Evolutionary conservation across 2,888 invertebrate species (phyloP), one percentile per base, ranked within the genome.

Genomic region (Amphipyra berbera): DNA sequence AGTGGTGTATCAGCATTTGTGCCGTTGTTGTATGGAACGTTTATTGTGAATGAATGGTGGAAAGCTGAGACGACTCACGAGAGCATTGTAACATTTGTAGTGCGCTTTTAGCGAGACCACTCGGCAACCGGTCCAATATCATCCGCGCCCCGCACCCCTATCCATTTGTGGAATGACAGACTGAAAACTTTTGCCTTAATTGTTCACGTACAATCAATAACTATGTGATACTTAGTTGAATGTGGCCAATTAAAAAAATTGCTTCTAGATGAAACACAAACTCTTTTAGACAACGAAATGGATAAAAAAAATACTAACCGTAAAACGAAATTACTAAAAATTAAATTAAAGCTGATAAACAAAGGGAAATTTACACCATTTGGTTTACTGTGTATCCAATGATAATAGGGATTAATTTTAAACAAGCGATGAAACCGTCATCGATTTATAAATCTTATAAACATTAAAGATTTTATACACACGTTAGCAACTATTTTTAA

Each of bases 151-250:
- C 56, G 63, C 78, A 82, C 79, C 47, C 33, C 52, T 73, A 56
- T 62, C 78, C 83, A 82, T 82, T 84, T 82, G 71, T 62, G 61
- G 73, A 84, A 82, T 82, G 76, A 82, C 74, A 53, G 37, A 61
- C 50, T 59, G 62, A 61, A 75, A 78, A 73, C 73, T 73, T 76
- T 75, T 64, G 12, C 57, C 49, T 61, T 78, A 75, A 84, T 81
- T 81, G 74, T 76, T 73, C 64, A 58, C 52, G 61, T 65, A 55
- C 61, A 71, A 68, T 57, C 60, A 61, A 62, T 71, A 59, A 50
- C 40, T 13, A 40, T 13, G 13, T 4, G 1, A 5, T 27, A 6
- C 15, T 45, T 12, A 9, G 6, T 14, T 52, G 6, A 6, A 35
- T 27, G 13, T 40, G 40, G 40, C 13, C 9, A 37, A 12, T 37